Conservation (phyloP, 1,140 invertebrate genomes). For the Scaptomyza pallida region DNA sequence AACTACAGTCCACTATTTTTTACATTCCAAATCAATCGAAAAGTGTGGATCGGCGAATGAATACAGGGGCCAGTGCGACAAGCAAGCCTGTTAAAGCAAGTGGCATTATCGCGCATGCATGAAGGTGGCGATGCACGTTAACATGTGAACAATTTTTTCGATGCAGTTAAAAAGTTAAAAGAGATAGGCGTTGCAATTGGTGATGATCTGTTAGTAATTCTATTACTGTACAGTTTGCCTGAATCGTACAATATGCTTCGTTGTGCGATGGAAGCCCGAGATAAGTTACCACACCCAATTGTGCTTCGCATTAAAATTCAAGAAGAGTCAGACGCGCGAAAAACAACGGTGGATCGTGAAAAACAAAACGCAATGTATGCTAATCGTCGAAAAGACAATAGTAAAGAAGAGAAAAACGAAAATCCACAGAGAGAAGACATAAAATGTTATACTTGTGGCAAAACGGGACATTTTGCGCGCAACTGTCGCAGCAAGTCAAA, state of each 20-base stretch:
- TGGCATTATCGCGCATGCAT: constrained; percentile 31
- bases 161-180: constrained; percentile 47
- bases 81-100: constrained; percentile 46
- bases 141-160: constrained; percentile 58
- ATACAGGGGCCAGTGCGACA: constrained; percentile 43
- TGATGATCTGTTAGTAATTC: neutral
- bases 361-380: too few species aligned
- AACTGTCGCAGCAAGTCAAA: too few species aligned
- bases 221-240: neutral
- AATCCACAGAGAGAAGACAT: too few species aligned
- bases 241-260: neutral
- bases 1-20: too few species aligned
- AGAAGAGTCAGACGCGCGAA: neutral
- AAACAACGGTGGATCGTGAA: too few species aligned
- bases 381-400: too few species aligned
- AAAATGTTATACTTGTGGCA: too few species aligned
- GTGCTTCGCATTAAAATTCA: neutral
- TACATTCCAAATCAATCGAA: too few species aligned
- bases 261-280: neutral
- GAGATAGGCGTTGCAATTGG: constrained; percentile 20
- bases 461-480: too few species aligned
- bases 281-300: neutral
- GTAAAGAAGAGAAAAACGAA: too few species aligned
- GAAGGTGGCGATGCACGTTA: constrained; percentile 40
- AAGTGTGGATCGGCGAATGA: constrained; percentile 25